These are phyloP conservation scores for Heliangelus exortis DNA, from an alignment of 2,797 vertebrate genomes.

Conservation along the genomic window DNA sequence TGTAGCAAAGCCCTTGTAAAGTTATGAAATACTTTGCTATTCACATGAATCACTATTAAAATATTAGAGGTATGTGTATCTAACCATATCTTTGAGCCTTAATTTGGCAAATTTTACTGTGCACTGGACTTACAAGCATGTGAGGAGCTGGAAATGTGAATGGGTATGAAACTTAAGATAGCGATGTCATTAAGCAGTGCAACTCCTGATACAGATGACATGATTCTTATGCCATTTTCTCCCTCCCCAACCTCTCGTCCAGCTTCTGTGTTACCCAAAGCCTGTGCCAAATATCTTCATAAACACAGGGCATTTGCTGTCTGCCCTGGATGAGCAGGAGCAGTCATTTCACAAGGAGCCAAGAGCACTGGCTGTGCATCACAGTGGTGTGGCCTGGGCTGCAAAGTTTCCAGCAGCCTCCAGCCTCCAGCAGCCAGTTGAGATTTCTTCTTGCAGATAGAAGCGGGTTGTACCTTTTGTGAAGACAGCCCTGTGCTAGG, in stretches of 20 bases:
- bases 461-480: rapidly evolving
- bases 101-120: background rate
- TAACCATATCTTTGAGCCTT: background rate
- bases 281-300: background rate
- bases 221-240: background rate
- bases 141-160: background rate
- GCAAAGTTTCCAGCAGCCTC: background rate
- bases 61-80: conserved; percentile 19
- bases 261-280: background rate
- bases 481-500: rapidly evolving
- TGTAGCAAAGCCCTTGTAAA: conserved; percentile 27
- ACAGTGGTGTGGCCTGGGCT: background rate
- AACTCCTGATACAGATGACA: background rate
- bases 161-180: background rate
- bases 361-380: background rate
- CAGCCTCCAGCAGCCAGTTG: no score
- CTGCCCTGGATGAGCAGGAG: background rate
- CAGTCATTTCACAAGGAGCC: background rate
- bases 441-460: background rate
- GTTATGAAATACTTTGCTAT: conserved; percentile 32
- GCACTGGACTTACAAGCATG: background rate
- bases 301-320: background rate
- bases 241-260: rapidly evolving
- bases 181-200: background rate
- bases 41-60: conserved; percentile 58